Conservation (phyloP, 2,888 invertebrate genomes). For the Lasius fuliginosus region DNA sequence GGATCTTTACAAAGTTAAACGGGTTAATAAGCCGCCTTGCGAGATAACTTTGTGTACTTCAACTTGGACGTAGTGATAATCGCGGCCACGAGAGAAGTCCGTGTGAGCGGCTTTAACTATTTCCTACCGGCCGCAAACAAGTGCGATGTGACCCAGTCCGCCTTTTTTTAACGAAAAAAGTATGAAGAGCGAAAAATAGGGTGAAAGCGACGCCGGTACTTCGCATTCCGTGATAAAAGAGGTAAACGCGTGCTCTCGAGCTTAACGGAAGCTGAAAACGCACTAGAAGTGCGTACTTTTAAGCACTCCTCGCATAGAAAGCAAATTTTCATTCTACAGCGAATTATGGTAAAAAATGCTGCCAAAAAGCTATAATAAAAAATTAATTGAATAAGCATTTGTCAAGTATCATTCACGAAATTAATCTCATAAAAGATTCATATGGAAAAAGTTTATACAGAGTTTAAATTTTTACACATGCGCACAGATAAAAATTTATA, state of each 20-base stretch:
- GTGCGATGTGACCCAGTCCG: slow-evolving; percentile 56
- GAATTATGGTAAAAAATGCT: neutral
- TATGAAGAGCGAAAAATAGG: slow-evolving; percentile 47
- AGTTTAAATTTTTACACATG: neutral
- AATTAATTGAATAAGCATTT: slow-evolving; percentile 23
- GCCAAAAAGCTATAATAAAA: neutral
- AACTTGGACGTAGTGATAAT: slow-evolving; percentile 28
- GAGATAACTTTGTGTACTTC: slow-evolving; percentile 42
- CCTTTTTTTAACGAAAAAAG: slow-evolving; percentile 55
- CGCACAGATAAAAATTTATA: neutral
- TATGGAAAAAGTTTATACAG: neutral
- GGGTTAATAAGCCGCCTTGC: slow-evolving; percentile 21
- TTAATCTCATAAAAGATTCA: neutral
- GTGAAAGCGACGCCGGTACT: slow-evolving; percentile 64
- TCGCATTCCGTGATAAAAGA: slow-evolving; percentile 78
- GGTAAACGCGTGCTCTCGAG: slow-evolving; percentile 77
- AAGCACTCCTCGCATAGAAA: neutral
- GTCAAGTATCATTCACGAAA: neutral
- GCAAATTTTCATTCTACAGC: neutral
- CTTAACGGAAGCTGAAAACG: slow-evolving; percentile 61
- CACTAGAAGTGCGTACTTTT: neutral
- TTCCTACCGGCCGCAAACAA: slow-evolving; percentile 60
- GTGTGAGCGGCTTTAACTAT: slow-evolving; percentile 44
- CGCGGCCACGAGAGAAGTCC: neutral
- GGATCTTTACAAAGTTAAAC: slow-evolving; percentile 10